These are phyloP conservation scores for Bambusicola thoracicus DNA, from an alignment of 2,113 vertebrate genomes.

Conservation along the genomic window DNA sequence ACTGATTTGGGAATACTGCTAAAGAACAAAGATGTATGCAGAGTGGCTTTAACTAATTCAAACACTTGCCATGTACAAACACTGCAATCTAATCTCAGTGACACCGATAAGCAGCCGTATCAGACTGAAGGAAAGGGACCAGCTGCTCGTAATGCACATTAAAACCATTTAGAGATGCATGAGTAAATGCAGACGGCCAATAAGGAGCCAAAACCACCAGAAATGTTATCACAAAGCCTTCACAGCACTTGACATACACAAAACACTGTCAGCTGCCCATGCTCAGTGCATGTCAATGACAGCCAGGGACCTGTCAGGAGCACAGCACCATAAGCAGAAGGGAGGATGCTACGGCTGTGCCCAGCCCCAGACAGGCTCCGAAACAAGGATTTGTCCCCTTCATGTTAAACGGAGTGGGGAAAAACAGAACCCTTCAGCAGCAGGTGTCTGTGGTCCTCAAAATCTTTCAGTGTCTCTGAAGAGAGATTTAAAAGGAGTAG, in stretches of 20 bases:
- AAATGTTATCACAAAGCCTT: background rate
- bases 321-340: background rate
- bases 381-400: background rate
- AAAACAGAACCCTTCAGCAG: background rate
- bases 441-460: fast-evolving
- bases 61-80: background rate
- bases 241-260: background rate
- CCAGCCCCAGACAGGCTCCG: background rate
- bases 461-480: background rate
- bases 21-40: slow-evolving; percentile 12
- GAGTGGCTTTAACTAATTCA: background rate
- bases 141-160: background rate
- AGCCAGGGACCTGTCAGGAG: background rate
- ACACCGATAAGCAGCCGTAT: slow-evolving; percentile 8
- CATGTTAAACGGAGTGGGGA: background rate
- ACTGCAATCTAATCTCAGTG: background rate
- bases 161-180: background rate
- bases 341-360: background rate
- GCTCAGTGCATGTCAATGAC: fast-evolving
- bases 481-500: background rate
- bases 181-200: background rate
- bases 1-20: background rate
- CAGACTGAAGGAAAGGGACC: background rate
- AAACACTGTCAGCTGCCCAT: background rate
- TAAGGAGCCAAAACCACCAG: background rate